phyloP scores from a whole-genome alignment of 2,113 vertebrate genomes.

The Melierax canorus region DNA sequence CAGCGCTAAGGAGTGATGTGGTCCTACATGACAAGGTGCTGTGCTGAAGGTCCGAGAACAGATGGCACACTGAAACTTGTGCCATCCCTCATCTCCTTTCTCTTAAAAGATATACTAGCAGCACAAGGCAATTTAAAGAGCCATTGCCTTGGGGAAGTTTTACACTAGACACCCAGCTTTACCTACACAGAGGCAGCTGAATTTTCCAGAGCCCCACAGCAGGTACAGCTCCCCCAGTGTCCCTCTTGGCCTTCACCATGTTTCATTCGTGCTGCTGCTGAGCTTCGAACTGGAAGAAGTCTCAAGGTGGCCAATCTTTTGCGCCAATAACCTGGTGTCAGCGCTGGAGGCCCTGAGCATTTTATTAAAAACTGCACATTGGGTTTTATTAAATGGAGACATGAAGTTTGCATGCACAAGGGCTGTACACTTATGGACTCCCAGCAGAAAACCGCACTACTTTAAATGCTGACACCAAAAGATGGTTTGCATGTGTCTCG shows the following conservation, averaged over 20 bases:
- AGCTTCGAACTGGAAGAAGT: not conserved
- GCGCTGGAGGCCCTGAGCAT: not conserved
- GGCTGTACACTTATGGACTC: not conserved
- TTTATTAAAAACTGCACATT: not conserved
- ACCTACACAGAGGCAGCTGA: not conserved
- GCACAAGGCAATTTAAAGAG: not conserved
- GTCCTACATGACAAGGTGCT: not conserved
- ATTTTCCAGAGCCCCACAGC: not conserved
- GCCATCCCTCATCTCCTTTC: not conserved
- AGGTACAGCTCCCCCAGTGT: not conserved
- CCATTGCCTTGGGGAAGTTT: not conserved
- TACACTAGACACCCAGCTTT: not conserved
- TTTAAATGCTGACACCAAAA: not conserved
- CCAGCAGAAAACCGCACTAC: not conserved
- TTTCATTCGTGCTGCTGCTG: not conserved
- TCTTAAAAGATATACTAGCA: not conserved
- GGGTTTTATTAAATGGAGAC: not conserved
- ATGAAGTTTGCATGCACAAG: rapidly evolving
- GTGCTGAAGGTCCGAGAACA: not conserved
- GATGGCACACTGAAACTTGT: not conserved
- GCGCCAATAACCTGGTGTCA: not conserved
- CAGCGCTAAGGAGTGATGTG: not conserved
- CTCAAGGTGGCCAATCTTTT: not conserved
- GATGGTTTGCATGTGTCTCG: rapidly evolving
- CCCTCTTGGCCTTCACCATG: not conserved